phyloP scores from a whole-genome alignment of 1,140 invertebrate species.

The Drosophila insularis region DNA sequence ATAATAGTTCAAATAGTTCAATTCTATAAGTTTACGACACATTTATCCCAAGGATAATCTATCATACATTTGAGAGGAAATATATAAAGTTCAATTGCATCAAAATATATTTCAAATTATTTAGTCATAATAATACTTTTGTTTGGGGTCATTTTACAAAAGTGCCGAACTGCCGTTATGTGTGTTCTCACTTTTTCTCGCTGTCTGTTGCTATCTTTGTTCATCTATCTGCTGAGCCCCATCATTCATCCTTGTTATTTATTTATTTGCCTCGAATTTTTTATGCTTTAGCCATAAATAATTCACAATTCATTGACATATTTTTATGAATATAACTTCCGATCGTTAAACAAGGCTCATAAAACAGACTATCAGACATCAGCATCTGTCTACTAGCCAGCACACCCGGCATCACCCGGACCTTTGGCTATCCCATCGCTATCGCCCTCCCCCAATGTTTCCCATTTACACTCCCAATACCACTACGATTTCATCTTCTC shows the following conservation, averaged over 20 bases:
- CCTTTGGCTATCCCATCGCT: conserved; percentile 3
- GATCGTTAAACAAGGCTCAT: conserved; percentile 78
- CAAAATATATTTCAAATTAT: not conserved
- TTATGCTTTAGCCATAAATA: conserved; percentile 61
- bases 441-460: too few relatives aligned
- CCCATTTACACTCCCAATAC: conserved; percentile 2
- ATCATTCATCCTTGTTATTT: conserved; percentile 51
- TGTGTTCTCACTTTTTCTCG: too few relatives aligned
- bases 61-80: not conserved
- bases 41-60: not conserved
- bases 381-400: conserved; percentile 37
- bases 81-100: not conserved
- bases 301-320: conserved; percentile 81
- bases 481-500: not conserved
- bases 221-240: conserved; percentile 15
- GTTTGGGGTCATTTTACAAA: not conserved
- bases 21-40: not conserved
- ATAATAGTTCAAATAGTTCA: too few relatives aligned
- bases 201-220: not conserved
- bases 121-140: conserved; percentile 5
- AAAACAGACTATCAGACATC: conserved; percentile 59
- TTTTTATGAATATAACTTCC: conserved; percentile 81
- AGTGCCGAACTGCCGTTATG: not conserved
- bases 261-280: conserved; percentile 59
- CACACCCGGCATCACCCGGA: not conserved